Conservation (phyloP, 1,140 invertebrate species). For the Asbolus verrucosus region DNA sequence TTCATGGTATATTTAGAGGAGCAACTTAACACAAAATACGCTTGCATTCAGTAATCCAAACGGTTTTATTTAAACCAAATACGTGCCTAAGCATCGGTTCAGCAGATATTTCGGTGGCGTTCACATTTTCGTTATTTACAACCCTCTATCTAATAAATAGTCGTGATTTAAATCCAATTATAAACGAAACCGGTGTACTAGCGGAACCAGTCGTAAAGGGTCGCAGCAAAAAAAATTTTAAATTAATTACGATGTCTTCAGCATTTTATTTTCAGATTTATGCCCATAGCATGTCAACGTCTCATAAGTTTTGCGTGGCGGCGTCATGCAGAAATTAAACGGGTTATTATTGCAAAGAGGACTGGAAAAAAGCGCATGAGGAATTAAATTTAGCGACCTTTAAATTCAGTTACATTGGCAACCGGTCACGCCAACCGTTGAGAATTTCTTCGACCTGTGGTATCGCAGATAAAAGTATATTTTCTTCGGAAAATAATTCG, state of each 20-base stretch:
- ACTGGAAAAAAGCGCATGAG: constrained; percentile 36
- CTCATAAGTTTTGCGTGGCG: constrained; percentile 16
- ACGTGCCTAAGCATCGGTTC: constrained; percentile 24
- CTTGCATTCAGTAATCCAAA: constrained; percentile 15
- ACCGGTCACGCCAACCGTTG: constrained; percentile 50
- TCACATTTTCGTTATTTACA: constrained; percentile 31
- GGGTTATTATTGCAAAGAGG: constrained; percentile 40
- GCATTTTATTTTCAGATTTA: constrained; percentile 7
- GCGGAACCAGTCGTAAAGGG: neutral
- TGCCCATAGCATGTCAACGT: constrained; percentile 20
- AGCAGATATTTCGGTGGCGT: constrained; percentile 30
- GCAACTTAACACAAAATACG: constrained; percentile 22
- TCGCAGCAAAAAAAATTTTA: neutral
- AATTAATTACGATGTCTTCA: constrained; percentile 23
- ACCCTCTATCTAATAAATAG: constrained; percentile 32
- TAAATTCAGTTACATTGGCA: constrained; percentile 54
- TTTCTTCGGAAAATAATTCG: constrained; percentile 28
- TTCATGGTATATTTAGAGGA: constrained; percentile 29
- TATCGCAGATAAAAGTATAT: constrained; percentile 42
- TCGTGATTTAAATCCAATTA: constrained; percentile 33
- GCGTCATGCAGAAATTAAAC: constrained; percentile 41
- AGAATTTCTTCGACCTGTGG: constrained; percentile 39
- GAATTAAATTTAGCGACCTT: constrained; percentile 50
- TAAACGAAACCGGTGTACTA: constrained; percentile 14
- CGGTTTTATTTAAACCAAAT: constrained; percentile 30